Evolutionary conservation across 2,797 vertebrate genomes (phyloP), one percentile per base, ranked within the genome.

Genomic region (Hippoglossus hippoglossus): DNA sequence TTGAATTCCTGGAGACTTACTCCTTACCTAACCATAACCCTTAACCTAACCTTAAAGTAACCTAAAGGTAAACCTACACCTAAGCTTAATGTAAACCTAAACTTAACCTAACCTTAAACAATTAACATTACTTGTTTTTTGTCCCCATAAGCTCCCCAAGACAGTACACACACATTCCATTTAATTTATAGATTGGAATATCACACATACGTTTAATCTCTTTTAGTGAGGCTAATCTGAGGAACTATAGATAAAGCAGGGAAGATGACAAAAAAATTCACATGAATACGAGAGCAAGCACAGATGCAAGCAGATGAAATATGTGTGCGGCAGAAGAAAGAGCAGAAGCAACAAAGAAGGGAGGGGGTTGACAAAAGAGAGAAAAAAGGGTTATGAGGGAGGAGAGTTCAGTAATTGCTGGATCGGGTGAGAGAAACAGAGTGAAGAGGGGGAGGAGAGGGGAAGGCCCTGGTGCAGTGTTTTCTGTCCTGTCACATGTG

Each of bases 401-500:
- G 55, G 58, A 47, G 72, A 72, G 74, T 65, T 55, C 36, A 44
- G 56, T 80, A 78, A 86, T 60, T 83, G 61, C 65, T 62, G 72
- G 79, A 75, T 65, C 55, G 74, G 26, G 63, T 75, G 61, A 72
- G 66, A 77, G 63, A 71, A 36, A 62, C 58, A 56, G 56, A 31
- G 66, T n/a, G 31, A 31, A 21, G 46, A n/a, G 51, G 75, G 68
- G 36, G 54, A 63, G 44, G 44, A 46, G 44, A 51, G 71, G 74
- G 79, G 79, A 55, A 74, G 83, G 67, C 75, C 81, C 78, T 68
- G 61, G 62, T 68, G 74, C 71, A 70, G 67, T 67, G 80, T 75
- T 87, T 90, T 88, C 77, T 85, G 80, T 87, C 79, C 79, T 89
- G 90, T 93, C 91, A 93, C 86, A 87, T 24, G 68, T 88, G 89